Evolutionary conservation across 2,113 vertebrate genomes (phyloP).

Genomic region (Bolborhynchus lineola): DNA sequence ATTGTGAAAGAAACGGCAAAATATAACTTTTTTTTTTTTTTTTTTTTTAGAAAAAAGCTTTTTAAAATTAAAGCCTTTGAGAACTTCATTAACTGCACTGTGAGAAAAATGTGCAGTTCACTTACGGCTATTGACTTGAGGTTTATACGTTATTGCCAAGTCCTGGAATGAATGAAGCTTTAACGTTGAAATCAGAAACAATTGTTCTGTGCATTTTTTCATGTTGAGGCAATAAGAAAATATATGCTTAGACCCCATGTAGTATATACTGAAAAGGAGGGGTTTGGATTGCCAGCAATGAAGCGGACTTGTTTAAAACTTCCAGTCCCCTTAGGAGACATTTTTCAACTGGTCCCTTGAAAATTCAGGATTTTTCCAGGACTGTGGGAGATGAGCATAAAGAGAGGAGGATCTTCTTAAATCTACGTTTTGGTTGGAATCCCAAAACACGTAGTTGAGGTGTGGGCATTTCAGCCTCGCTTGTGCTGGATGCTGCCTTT

Average conservation of each 20-base stretch:
- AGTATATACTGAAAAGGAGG: background rate
- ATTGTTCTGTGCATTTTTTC: background rate
- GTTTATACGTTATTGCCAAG: background rate
- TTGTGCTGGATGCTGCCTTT: background rate
- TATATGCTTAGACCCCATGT: background rate
- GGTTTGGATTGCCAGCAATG: background rate
- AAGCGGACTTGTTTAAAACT: background rate
- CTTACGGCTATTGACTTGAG: background rate
- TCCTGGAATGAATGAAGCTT: background rate
- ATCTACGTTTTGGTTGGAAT: background rate
- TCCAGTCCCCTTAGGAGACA: background rate
- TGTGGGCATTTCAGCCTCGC: background rate
- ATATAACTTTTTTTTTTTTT: background rate
- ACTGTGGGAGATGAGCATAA: background rate
- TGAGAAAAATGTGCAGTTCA: background rate
- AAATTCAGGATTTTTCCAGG: background rate
- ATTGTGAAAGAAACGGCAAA: background rate
- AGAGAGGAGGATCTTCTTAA: background rate
- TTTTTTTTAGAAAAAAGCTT: background rate
- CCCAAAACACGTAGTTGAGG: rapidly evolving
- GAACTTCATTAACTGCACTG: background rate
- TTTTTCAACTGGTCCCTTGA: background rate
- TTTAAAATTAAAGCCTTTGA: background rate
- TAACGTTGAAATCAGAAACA: background rate
- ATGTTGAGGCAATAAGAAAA: background rate